Conservation (phyloP, 2,113 vertebrate genomes). For the Xenopus tropicalis region UCB_Xtro_10.0 CM004451.2:78795001-78795500, state of each 20-base stretch:
- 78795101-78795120: slow-evolving; percentile 81
- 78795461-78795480: too few relatives aligned
- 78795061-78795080: slow-evolving; percentile 94
- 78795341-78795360: too few relatives aligned
- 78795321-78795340: slow-evolving; percentile 72
- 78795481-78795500: too few relatives aligned
- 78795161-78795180: slow-evolving; percentile 95
- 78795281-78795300: slow-evolving; percentile 98
- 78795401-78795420: too few relatives aligned
- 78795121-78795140: slow-evolving; percentile 78
- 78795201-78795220: slow-evolving; percentile 96
- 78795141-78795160: slow-evolving; percentile 86
- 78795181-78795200: slow-evolving; percentile 98
- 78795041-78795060: slow-evolving; percentile 79
- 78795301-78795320: slow-evolving; percentile 78
- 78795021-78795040: slow-evolving; percentile 88
- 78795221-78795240: slow-evolving; percentile 96
- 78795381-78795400: slow-evolving; percentile 57
- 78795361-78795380: slow-evolving; percentile 87
- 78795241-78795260: slow-evolving; percentile 91
- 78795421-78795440: too few relatives aligned
- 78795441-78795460: too few relatives aligned
- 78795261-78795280: slow-evolving; percentile 99
- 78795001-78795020: slow-evolving; percentile 99
- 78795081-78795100: slow-evolving; percentile 81